phyloP scores from a whole-genome alignment of 2,797 vertebrate species.

The Hephaestus fuliginosus region DNA sequence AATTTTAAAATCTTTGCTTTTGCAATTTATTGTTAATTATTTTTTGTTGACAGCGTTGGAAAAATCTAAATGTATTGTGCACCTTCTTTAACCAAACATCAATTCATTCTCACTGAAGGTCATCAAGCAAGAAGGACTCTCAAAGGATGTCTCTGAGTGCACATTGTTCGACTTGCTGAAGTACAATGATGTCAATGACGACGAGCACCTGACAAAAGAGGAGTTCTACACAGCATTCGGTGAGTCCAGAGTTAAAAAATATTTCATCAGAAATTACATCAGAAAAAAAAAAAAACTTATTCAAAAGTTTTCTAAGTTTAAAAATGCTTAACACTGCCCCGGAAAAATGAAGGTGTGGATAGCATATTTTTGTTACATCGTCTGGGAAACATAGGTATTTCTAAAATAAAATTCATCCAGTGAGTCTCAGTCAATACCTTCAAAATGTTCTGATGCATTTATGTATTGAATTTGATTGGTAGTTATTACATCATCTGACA shows the following conservation, averaged over 20 bases:
- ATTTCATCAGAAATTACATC: neutral
- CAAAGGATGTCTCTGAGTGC: conserved; percentile 89
- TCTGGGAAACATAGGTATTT: neutral
- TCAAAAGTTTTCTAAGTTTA: neutral
- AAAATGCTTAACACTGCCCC: neutral
- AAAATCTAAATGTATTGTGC: neutral
- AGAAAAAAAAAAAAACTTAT: neutral
- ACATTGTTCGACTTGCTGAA: conserved; percentile 95
- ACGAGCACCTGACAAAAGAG: conserved; percentile 91
- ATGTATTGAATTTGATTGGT: neutral
- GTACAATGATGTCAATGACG: conserved; percentile 91
- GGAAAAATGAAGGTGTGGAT: neutral
- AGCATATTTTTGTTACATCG: neutral
- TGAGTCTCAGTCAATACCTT: too few species aligned
- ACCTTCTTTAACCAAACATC: conserved; percentile 1
- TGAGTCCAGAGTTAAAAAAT: conserved; percentile 81
- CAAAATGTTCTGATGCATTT: too few species aligned
- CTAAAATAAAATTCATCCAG: too few species aligned
- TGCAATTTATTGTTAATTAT: neutral
- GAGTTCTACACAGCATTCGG: conserved; percentile 96
- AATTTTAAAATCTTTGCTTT: neutral
- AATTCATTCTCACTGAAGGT: conserved; percentile 80
- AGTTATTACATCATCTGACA: neutral
- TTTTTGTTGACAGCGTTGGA: neutral
- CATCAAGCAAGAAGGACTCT: conserved; percentile 93